Base-by-base conservation (phyloP, 2,888 invertebrate species). In the Steinernema scapterisci region DNA sequence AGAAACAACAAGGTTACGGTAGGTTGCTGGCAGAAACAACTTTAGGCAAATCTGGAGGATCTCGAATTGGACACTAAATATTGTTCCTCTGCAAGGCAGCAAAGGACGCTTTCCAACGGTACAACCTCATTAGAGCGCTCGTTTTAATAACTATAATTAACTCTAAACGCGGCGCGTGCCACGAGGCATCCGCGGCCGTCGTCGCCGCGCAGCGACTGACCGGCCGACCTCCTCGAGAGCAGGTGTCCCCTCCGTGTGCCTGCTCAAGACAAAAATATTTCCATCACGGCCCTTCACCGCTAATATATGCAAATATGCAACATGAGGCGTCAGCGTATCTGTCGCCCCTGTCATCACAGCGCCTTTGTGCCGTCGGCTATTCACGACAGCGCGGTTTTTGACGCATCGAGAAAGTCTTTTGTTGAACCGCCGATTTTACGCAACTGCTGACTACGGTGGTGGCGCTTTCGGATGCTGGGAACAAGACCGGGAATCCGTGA, bases 361-460 rank as follows among this genome's bases (percentile, higher is more conserved):
- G 63, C 63, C 63, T 63, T 63, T 63, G 63, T 63, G 63, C 63
- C 63, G 7, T 63, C 63, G 63, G 63, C 63, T 63, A 63, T 63
- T 63, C 63, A 63, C 63, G 38, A 38, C 38, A 38, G 38, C 38
- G 38, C 38, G 23, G 63, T 63, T 63, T 63, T 63, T 63, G 63
- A 27, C 63, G 31, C 63, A 31, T 63, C 63, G 63, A 13, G 13
- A 48, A 63, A 23, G 63, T 31, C 63, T 63, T n/a, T 63, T 63
- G 63, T 63, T 25, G 63, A 63, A 63, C 63, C 63, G 63, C 63
- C 63, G 16, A 63, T 38, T 25, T 27, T n/a, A 25, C 25, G 48
- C 19, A 3, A 38, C 38, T 38, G 38, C 21, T 9, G 52, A 21
- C 63, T 38, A 25, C 63, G 63, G 63, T 63, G 31, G 63, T 27